Evolutionary conservation across 2,113 vertebrate species (phyloP).

Genomic region (Tachysurus fulvidraco): DNA sequence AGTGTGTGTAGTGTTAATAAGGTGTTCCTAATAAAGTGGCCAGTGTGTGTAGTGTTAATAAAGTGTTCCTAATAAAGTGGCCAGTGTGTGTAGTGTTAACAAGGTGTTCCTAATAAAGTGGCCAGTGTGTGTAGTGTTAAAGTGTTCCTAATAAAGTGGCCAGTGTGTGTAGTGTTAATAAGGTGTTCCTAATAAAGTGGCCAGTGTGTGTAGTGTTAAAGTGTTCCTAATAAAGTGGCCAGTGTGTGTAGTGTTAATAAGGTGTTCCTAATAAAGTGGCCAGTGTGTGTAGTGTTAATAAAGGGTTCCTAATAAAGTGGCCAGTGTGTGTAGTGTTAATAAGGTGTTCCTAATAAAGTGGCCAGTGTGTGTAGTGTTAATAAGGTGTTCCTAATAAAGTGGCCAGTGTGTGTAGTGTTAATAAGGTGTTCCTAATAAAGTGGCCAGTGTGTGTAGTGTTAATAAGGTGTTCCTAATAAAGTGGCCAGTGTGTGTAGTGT

Average conservation of each 20-base stretch:
- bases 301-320: background rate
- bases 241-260: no score
- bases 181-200: background rate
- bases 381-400: background rate
- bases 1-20: background rate
- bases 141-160: no score
- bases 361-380: background rate
- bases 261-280: background rate
- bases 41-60: background rate
- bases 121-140: background rate
- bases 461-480: background rate
- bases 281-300: background rate
- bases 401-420: background rate
- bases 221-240: no score
- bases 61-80: background rate
- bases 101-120: background rate
- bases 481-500: background rate
- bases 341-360: background rate
- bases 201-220: background rate
- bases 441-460: background rate
- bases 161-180: no score
- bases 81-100: background rate
- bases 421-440: background rate
- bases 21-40: background rate
- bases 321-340: background rate